phyloP scores from a whole-genome alignment of 2,797 vertebrate genomes.

The Danio jaintianensis region DNA sequence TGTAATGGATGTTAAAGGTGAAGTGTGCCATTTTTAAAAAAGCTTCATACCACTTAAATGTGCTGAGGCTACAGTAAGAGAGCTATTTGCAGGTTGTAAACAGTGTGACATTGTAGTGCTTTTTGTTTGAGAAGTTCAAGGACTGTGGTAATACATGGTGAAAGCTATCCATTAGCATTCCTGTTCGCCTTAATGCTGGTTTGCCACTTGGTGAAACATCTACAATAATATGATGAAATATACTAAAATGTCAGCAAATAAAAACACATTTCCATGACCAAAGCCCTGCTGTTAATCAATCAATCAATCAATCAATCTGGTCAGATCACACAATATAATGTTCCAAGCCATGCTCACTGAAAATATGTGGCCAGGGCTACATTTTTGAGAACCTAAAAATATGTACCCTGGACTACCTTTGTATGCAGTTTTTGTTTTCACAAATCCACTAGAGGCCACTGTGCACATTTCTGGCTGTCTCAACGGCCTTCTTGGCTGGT shows the following conservation, averaged over 20 bases:
- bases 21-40: not conserved
- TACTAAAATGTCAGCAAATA: not conserved
- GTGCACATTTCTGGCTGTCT: too few relatives aligned
- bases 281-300: too few relatives aligned
- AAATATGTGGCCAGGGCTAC: too few relatives aligned
- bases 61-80: not conserved
- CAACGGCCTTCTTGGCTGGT: too few relatives aligned
- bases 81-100: not conserved
- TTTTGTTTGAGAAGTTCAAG: not conserved
- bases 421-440: too few relatives aligned
- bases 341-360: too few relatives aligned
- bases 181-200: not conserved
- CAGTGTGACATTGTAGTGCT: not conserved
- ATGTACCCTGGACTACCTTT: too few relatives aligned
- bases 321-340: too few relatives aligned
- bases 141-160: not conserved
- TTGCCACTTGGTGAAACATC: not conserved
- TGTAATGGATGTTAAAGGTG: conserved; percentile 2
- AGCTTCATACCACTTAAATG: not conserved
- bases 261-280: not conserved
- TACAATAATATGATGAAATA: not conserved
- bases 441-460: too few relatives aligned
- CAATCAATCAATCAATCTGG: too few relatives aligned
- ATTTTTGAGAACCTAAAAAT: too few relatives aligned
- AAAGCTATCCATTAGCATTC: not conserved